These are phyloP conservation scores for Halichoerus grypus DNA, from an alignment of 2,113 vertebrate genomes.

Conservation along the genomic window DNA sequence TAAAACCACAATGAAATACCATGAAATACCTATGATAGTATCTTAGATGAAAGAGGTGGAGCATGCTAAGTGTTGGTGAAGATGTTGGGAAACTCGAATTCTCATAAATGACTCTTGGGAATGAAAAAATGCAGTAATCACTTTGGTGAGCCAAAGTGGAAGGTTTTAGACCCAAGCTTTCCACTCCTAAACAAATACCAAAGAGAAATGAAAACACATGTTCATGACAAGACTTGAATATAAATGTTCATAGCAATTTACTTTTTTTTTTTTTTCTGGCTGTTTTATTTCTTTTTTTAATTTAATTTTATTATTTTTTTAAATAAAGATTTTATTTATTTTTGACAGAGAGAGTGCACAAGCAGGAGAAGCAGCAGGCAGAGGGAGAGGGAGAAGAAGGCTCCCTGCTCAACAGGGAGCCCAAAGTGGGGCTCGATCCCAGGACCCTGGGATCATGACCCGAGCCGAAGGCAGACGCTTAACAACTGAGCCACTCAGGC, in stretches of 20 bases:
- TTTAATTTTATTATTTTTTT: too few species aligned
- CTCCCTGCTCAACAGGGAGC: too few species aligned
- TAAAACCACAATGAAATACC: background rate
- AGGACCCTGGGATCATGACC: too few species aligned
- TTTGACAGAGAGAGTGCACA: too few species aligned
- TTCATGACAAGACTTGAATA: background rate
- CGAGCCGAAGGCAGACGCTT: too few species aligned
- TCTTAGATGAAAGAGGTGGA: background rate
- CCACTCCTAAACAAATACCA: background rate
- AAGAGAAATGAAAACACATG: background rate
- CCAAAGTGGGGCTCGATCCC: too few species aligned
- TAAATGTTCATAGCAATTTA: background rate
- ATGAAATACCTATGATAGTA: background rate
- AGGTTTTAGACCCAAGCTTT: background rate
- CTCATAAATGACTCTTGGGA: background rate
- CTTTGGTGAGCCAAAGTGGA: background rate
- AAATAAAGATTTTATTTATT: too few species aligned
- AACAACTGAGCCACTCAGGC: too few species aligned
- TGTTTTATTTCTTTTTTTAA: too few species aligned
- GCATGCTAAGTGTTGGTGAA: background rate
- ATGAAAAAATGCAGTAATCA: background rate
- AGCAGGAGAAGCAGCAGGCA: too few species aligned
- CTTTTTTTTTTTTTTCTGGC: background rate
- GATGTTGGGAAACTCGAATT: background rate
- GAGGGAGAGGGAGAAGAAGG: too few species aligned